These are phyloP conservation scores for Limnodromus scolopaceus DNA, from an alignment of 2,797 vertebrate species.

Conservation along the genomic window DNA sequence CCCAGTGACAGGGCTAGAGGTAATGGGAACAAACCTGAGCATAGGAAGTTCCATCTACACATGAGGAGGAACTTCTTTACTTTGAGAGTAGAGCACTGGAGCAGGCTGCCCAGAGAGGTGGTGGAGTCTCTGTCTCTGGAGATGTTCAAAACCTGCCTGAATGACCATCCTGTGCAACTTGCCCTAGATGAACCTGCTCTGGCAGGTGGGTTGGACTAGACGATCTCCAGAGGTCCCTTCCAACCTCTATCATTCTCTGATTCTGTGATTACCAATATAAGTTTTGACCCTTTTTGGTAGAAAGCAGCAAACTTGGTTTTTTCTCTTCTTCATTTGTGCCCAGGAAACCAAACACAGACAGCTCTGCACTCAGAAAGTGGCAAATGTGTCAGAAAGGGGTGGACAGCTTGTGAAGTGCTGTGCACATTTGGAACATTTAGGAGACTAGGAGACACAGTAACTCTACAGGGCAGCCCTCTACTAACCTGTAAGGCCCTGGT, in stretches of 20 bases:
- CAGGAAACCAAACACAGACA: background rate
- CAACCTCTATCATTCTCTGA: background rate
- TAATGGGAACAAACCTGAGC: no score
- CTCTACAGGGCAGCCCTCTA: background rate
- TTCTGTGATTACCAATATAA: background rate
- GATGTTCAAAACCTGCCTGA: no score
- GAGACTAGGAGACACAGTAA: background rate
- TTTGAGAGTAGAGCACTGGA: no score
- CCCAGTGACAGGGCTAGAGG: no score
- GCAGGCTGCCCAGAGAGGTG: no score
- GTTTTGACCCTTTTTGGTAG: background rate
- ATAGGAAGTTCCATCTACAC: no score
- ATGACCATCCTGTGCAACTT: no score
- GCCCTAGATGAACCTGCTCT: no score
- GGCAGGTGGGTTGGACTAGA: no score
- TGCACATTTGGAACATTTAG: background rate
- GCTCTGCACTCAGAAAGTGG: background rate
- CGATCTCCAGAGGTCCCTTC: no score
- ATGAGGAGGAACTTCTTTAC: no score
- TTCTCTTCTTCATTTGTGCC: background rate
- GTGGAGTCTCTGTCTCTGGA: no score
- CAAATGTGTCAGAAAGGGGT: background rate
- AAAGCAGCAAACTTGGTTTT: background rate
- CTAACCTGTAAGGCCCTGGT: background rate
- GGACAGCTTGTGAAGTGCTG: background rate